Evolutionary conservation across 2,113 vertebrate genomes (phyloP).

Genomic region (Megaceryle maxima): DNA sequence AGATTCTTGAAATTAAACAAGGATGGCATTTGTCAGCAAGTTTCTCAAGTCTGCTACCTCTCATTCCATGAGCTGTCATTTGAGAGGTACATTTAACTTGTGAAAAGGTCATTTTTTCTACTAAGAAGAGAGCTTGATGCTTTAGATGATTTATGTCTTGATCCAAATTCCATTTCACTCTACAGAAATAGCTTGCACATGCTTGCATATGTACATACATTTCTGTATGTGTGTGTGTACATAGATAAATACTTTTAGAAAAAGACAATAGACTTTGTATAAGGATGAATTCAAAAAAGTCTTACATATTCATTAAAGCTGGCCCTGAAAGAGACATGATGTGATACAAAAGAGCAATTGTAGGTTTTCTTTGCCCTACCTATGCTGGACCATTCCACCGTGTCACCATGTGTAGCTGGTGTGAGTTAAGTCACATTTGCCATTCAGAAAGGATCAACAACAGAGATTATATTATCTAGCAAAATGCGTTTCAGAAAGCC

Average conservation of each 20-base stretch:
- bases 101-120: conserved; percentile 50
- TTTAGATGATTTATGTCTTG: conserved; percentile 22
- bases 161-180: not conserved
- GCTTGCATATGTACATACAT: not conserved
- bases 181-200: not conserved
- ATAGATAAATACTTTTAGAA: not conserved
- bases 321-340: not conserved
- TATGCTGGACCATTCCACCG: not conserved
- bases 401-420: not conserved
- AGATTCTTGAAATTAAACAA: conserved; percentile 60
- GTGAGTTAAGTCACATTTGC: not conserved
- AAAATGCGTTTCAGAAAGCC: not conserved
- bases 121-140: not conserved
- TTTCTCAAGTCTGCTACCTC: conserved; percentile 43
- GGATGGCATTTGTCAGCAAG: conserved; percentile 41
- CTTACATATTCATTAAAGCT: not conserved
- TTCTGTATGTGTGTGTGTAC: not conserved
- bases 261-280: not conserved
- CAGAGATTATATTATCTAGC: not conserved
- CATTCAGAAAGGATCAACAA: not conserved
- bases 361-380: not conserved
- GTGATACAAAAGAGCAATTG: not conserved
- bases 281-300: not conserved
- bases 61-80: conserved; percentile 39
- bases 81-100: conserved; percentile 45